These are phyloP conservation scores for Pedetes capensis DNA, from an alignment of 2,113 vertebrate species.

Conservation along the genomic window DNA sequence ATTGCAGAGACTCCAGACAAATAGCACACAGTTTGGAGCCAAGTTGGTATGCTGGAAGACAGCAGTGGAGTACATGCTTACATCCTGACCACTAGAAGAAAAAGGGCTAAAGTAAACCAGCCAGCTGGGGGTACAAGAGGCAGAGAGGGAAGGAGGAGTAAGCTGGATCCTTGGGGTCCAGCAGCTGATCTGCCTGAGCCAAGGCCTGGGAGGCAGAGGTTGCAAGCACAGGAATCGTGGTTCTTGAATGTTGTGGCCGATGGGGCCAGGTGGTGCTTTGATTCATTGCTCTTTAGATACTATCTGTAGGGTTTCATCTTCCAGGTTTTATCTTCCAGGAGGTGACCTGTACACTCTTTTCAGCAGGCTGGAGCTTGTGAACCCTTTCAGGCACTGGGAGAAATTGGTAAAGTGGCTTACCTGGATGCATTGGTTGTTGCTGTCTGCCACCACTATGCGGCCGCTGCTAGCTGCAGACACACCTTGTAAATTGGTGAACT, in stretches of 20 bases:
- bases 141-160: not conserved
- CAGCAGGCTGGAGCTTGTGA: not conserved
- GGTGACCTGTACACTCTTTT: not conserved
- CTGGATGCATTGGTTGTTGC: conserved; percentile 99
- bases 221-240: not conserved
- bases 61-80: not conserved
- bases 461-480: conserved; percentile 92
- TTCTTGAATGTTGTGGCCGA: not conserved
- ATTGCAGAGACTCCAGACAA: not conserved
- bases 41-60: not conserved
- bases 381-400: not conserved
- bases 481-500: conserved; percentile 97
- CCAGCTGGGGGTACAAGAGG: not conserved
- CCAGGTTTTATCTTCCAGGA: not conserved
- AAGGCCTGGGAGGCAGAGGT: not conserved
- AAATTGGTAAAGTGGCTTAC: conserved; percentile 74
- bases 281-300: not conserved
- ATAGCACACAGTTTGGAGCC: not conserved
- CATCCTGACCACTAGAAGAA: not conserved
- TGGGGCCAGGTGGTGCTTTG: no score
- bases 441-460: conserved; percentile 95
- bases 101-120: not conserved
- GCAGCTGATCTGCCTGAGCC: not conserved
- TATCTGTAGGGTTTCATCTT: not conserved
- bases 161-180: not conserved